Conservation (phyloP, 2,888 invertebrate genomes). For the Ormyrus pomaceus region DNA sequence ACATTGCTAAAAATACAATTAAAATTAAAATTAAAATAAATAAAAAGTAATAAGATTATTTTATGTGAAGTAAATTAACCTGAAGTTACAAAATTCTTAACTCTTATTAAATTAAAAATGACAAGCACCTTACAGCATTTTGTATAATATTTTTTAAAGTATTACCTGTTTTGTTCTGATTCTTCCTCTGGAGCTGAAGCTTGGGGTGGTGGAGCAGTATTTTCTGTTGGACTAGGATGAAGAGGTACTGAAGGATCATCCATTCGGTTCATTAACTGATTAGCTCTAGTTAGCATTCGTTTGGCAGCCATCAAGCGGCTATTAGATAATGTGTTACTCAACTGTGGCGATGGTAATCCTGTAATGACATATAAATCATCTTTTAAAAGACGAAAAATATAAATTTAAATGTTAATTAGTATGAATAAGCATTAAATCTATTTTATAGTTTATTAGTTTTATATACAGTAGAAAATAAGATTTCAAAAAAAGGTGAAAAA, state of each 20-base stretch:
- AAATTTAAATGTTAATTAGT: not conserved
- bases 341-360: conserved; percentile 76
- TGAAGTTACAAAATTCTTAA: not conserved
- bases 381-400: not conserved
- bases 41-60: not conserved
- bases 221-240: conserved; percentile 59
- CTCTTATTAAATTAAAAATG: no score
- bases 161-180: conserved; percentile 60
- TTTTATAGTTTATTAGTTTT: no score
- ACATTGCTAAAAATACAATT: conserved; percentile 44
- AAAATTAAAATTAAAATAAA: not conserved
- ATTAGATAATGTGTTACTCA: conserved; percentile 77
- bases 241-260: conserved; percentile 70
- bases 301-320: conserved; percentile 77
- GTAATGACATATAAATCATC: conserved; percentile 18
- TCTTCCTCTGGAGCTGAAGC: conserved; percentile 58
- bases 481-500: no score
- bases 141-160: not conserved
- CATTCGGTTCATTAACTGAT: conserved; percentile 75
- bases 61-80: not conserved
- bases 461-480: no score
- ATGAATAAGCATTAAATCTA: not conserved
- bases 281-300: conserved; percentile 77
- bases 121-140: not conserved
- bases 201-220: conserved; percentile 62